phyloP scores from a whole-genome alignment of 2,113 vertebrate species.

The Apaloderma vittatum region DNA sequence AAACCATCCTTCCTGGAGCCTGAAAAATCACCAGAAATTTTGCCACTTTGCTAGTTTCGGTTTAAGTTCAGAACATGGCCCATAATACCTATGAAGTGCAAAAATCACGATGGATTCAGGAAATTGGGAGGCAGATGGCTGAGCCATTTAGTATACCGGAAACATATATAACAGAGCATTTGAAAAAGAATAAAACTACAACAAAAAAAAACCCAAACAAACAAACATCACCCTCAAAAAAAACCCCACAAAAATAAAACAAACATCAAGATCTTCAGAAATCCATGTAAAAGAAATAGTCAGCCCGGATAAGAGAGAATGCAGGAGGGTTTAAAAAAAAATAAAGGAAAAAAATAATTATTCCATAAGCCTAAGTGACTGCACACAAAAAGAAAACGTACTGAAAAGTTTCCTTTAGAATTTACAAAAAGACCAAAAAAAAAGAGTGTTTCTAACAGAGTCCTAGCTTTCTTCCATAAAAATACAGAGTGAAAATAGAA shows the following conservation, averaged over 20 bases:
- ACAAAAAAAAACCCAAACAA: too few relatives aligned
- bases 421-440: background rate
- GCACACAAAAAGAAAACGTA: background rate
- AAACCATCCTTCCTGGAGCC: background rate
- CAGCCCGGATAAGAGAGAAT: background rate
- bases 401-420: background rate
- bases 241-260: background rate
- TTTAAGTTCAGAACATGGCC: background rate
- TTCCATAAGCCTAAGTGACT: background rate
- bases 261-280: background rate
- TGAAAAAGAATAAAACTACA: background rate
- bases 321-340: background rate
- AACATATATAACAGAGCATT: background rate
- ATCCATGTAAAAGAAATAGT: background rate
- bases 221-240: background rate
- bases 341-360: background rate
- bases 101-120: background rate
- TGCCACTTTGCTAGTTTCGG: background rate
- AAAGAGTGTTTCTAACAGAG: background rate
- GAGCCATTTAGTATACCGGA: background rate
- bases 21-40: background rate
- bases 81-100: background rate
- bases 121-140: background rate
- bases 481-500: background rate
- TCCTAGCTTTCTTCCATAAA: background rate